These are phyloP conservation scores for Gymnoscopelus braueri DNA, from an alignment of 2,797 vertebrate species.

Conservation along the genomic window DNA sequence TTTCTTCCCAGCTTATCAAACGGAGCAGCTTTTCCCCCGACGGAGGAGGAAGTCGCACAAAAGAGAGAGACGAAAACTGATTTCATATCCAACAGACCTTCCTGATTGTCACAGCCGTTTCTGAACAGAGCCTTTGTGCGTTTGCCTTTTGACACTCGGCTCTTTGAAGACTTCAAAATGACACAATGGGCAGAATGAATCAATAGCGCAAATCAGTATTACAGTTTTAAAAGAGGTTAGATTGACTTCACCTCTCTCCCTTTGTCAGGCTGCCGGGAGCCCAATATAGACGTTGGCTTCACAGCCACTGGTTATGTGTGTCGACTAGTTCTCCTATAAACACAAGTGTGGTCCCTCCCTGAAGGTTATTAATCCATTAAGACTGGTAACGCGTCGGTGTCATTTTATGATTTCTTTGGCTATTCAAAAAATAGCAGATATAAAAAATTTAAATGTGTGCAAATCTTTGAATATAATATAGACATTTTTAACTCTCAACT, in stretches of 20 bases:
- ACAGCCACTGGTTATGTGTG: slow-evolving; percentile 28
- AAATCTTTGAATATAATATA: too few species aligned
- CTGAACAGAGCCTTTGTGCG: slow-evolving; percentile 57
- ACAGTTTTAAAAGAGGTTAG: slow-evolving; percentile 63
- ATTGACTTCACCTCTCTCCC: slow-evolving; percentile 58
- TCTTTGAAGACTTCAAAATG: slow-evolving; percentile 67
- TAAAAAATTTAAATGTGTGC: too few species aligned
- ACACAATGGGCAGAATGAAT: slow-evolving; percentile 51
- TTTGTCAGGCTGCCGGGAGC: slow-evolving; percentile 47
- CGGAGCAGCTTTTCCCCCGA: slow-evolving; percentile 36
- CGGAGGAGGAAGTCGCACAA: slow-evolving; percentile 49
- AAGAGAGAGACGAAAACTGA: slow-evolving; percentile 46
- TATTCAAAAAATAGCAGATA: too few species aligned
- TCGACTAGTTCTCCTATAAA: too few species aligned
- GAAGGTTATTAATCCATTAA: too few species aligned
- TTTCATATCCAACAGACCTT: slow-evolving; percentile 66
- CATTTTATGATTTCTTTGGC: too few species aligned
- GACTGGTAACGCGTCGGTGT: too few species aligned
- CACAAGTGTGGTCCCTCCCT: too few species aligned
- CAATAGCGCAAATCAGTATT: slow-evolving; percentile 72
- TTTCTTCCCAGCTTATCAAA: slow-evolving; percentile 57
- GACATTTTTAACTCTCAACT: too few species aligned
- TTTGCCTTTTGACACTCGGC: slow-evolving; percentile 61
- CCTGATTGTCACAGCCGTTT: slow-evolving; percentile 66
- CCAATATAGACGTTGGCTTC: slow-evolving; percentile 46